phyloP scores from a whole-genome alignment of 2,797 vertebrate genomes.

The Ceyx erithaca region DNA sequence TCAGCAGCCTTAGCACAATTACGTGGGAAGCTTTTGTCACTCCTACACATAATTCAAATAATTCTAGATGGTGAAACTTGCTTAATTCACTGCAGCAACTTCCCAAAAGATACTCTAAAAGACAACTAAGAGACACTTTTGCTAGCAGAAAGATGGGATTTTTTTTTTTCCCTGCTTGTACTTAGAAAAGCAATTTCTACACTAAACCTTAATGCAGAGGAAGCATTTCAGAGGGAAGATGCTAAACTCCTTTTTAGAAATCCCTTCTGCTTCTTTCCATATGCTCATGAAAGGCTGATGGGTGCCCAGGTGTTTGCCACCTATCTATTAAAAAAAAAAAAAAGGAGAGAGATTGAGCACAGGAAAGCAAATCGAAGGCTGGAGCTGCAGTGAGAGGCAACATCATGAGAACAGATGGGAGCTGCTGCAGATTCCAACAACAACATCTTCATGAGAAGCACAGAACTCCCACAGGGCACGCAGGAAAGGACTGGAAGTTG shows the following conservation, averaged over 20 bases:
- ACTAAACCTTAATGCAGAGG: not conserved
- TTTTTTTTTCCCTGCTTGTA: not conserved
- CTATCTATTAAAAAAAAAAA: not conserved
- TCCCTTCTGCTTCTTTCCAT: not conserved
- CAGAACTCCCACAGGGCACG: not conserved
- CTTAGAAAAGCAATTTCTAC: slow-evolving; percentile 13
- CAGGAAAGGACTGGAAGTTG: not conserved
- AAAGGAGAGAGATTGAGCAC: not conserved
- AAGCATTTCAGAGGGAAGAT: slow-evolving; percentile 3
- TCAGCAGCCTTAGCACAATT: not conserved
- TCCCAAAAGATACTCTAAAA: not conserved
- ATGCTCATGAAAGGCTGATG: not conserved
- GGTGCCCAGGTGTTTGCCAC: not conserved
- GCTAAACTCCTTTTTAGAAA: not conserved
- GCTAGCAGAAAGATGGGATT: not conserved
- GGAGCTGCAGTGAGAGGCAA: not conserved
- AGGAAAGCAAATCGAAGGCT: not conserved
- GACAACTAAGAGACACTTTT: not conserved
- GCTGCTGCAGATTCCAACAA: not conserved
- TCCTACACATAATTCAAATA: not conserved
- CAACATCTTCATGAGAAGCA: not conserved
- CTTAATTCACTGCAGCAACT: not conserved
- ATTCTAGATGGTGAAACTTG: not conserved
- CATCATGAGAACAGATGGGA: not conserved
- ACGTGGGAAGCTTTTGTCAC: not conserved